These are phyloP conservation scores for Lomographa bimaculata DNA, from an alignment of 2,888 invertebrate genomes.

Conservation along the genomic window DNA sequence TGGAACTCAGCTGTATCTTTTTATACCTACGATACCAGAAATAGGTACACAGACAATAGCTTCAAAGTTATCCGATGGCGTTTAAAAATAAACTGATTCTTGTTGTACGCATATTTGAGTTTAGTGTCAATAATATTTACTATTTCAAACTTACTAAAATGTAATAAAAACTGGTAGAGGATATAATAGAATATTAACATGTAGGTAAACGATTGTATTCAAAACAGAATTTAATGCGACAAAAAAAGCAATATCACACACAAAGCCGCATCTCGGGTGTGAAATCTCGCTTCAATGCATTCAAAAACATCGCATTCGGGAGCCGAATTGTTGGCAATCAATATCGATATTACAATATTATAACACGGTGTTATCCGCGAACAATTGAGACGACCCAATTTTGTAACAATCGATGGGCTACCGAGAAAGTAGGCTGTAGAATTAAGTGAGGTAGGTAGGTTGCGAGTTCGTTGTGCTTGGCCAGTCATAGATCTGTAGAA, in stretches of 20 bases:
- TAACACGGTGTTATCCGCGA: slow-evolving; percentile 52
- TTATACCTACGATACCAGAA: too few relatives aligned
- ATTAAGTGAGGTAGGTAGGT: slow-evolving; percentile 5
- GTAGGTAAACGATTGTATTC: slow-evolving; percentile 1
- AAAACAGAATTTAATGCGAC: slow-evolving; percentile 13
- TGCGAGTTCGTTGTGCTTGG: slow-evolving; percentile 43
- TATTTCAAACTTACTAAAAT: too few relatives aligned
- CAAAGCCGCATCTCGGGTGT: slow-evolving; percentile 39
- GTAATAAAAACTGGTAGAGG: too few relatives aligned
- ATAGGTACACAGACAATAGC: too few relatives aligned
- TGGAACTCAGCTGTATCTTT: too few relatives aligned
- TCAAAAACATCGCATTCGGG: slow-evolving; percentile 47
- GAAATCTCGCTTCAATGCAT: slow-evolving; percentile 47
- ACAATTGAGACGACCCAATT: slow-evolving; percentile 68
- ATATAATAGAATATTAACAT: too few relatives aligned
- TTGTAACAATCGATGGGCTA: slow-evolving; percentile 54
- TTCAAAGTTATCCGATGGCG: too few relatives aligned
- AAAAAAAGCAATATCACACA: slow-evolving; percentile 26
- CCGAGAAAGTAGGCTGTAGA: slow-evolving; percentile 43
- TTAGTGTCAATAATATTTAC: too few relatives aligned
- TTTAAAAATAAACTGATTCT: too few relatives aligned
- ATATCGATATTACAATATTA: slow-evolving; percentile 45
- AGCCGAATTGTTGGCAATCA: slow-evolving; percentile 48
- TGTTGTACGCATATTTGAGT: too few relatives aligned
- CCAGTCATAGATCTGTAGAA: slow-evolving; percentile 66